Percentiles rank a stretch among this genome's conserved stretches.
These are phyloP conservation scores for Betta splendens DNA, from an alignment of 2,797 vertebrate genomes.

Conservation along the genomic window DNA sequence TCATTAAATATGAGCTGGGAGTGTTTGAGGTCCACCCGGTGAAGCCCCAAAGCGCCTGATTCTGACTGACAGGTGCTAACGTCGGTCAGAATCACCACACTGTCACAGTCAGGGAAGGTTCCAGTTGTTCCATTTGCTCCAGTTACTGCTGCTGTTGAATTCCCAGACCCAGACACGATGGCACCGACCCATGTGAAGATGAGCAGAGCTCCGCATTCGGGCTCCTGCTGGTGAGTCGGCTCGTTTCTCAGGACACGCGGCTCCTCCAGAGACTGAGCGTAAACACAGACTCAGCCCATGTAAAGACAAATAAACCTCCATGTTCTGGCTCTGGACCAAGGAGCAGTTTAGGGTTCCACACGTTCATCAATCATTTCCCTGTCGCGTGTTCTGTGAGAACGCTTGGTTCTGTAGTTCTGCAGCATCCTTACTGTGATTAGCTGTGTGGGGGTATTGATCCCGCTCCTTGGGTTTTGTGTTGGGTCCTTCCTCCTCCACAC, in stretches of 20 bases:
- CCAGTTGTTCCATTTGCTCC: too few relatives aligned
- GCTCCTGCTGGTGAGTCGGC: constrained; percentile 39
- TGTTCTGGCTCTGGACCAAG: constrained; percentile 55
- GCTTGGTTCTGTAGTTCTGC: constrained; percentile 21
- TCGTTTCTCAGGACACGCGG: constrained; percentile 71
- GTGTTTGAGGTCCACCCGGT: too few relatives aligned
- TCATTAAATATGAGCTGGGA: not conserved
- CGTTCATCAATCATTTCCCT: constrained; percentile 70
- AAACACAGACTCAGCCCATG: constrained; percentile 71
- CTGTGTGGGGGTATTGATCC: too few relatives aligned
- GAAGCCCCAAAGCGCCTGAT: too few relatives aligned
- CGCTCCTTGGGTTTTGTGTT: too few relatives aligned
- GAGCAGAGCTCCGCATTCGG: constrained; percentile 53
- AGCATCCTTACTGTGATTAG: too few relatives aligned
- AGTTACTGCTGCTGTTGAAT: not conserved
- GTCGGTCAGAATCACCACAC: too few relatives aligned
- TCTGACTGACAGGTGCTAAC: too few relatives aligned
- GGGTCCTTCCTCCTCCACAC: constrained; percentile 26
- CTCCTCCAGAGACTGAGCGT: constrained; percentile 61
- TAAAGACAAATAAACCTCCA: constrained; percentile 74
- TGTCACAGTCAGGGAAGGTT: too few relatives aligned
- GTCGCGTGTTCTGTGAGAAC: constrained; percentile 47
- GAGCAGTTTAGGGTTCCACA: constrained; percentile 65
- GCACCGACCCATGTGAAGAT: constrained; percentile 16
- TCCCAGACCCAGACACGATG: not conserved